Evolutionary conservation across 2,888 invertebrate genomes (phyloP).

Genomic region (Autographa gamma): DNA sequence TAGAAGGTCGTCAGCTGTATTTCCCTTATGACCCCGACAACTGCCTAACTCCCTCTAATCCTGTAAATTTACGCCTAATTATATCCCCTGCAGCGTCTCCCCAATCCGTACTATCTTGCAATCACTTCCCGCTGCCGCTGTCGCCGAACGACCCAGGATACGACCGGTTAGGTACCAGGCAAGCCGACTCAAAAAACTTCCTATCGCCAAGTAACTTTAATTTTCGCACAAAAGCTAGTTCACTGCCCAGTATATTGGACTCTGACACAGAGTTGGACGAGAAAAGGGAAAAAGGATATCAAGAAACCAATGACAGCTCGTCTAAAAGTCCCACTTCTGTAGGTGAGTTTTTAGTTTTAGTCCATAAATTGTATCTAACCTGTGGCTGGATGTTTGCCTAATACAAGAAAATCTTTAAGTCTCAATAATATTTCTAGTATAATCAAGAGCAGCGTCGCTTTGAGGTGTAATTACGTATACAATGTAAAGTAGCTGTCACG

Average conservation of each 20-base stretch:
- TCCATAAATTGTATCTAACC: too few relatives aligned
- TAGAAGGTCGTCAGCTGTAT: conserved; percentile 92
- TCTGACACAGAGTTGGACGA: conserved; percentile 91
- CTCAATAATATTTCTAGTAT: not conserved
- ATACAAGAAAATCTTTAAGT: not conserved
- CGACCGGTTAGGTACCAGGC: conserved; percentile 63
- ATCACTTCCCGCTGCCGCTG: conserved; percentile 73
- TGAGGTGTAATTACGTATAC: conserved; percentile 14
- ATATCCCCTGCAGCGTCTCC: conserved; percentile 90
- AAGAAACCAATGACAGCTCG: conserved; percentile 82
- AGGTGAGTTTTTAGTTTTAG: conserved; percentile 74
- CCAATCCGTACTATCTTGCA: conserved; percentile 79
- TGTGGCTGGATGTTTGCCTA: not conserved
- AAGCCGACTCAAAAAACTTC: conserved; percentile 84
- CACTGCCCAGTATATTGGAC: conserved; percentile 94
- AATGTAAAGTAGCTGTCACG: conserved; percentile 17
- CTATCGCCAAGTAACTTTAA: conserved; percentile 90
- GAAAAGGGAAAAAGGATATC: conserved; percentile 83
- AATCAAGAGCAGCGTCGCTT: not conserved
- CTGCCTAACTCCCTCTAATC: conserved; percentile 80
- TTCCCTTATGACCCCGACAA: conserved; percentile 80
- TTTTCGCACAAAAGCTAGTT: conserved; percentile 91
- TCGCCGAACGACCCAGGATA: conserved; percentile 68
- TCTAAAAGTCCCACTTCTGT: conserved; percentile 92
- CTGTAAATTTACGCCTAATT: conserved; percentile 88